Conservation (phyloP, 2,113 vertebrate genomes). For the Hippoglossus stenolepis region DNA sequence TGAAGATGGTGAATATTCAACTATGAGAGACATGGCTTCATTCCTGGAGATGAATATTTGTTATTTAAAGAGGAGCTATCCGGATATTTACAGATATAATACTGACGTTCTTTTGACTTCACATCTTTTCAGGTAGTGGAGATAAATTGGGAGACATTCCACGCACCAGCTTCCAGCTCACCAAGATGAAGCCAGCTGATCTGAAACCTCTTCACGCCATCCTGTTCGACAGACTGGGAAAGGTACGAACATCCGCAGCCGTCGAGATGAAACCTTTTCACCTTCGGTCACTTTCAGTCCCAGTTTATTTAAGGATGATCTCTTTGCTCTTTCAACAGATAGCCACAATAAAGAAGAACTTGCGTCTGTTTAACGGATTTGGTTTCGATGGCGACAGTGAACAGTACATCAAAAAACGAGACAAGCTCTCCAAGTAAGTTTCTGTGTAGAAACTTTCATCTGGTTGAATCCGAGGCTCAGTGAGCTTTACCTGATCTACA, state of each 20-base stretch:
- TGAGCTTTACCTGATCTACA: no score
- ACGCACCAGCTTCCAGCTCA: conserved; percentile 90
- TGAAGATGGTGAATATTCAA: conserved; percentile 84
- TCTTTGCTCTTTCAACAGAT: conserved; percentile 74
- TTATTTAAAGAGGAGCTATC: rapidly evolving
- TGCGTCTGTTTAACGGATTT: conserved; percentile 95
- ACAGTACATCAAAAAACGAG: conserved; percentile 90
- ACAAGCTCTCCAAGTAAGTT: conserved; percentile 90
- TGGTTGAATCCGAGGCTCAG: no score
- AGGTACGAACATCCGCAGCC: conserved; percentile 79
- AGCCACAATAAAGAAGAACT: conserved; percentile 91
- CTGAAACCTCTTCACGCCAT: conserved; percentile 94
- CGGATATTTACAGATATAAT: background rate
- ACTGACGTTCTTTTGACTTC: background rate
- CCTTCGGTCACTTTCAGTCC: background rate
- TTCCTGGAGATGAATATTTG: no score
- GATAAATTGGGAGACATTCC: conserved; percentile 96
- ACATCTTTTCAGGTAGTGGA: conserved; percentile 84
- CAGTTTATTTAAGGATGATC: background rate
- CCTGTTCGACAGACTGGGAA: conserved; percentile 94
- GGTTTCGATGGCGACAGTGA: conserved; percentile 90
- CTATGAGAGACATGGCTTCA: rapidly evolving
- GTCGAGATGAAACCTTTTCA: no score
- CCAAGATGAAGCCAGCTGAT: conserved; percentile 92
- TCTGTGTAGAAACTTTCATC: no score